Percentiles rank a stretch among this genome's conserved stretches.
These are phyloP conservation scores for Papilio xuthus DNA, from an alignment of 1,140 invertebrate genomes.

Conservation along the genomic window DNA sequence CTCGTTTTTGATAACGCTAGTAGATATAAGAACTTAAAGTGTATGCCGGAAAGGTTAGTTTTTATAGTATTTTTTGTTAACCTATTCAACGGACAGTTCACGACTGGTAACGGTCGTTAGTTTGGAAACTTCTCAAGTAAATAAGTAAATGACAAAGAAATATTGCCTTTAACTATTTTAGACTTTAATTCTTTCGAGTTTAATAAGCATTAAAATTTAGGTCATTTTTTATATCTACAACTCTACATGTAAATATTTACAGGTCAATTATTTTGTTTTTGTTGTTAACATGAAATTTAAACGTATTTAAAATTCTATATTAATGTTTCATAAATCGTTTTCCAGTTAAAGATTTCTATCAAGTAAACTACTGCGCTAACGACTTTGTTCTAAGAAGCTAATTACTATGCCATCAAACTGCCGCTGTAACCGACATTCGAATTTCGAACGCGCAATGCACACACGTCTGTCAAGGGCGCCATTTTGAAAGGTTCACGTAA, in stretches of 20 bases:
- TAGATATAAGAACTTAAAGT: neutral
- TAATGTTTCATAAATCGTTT: neutral
- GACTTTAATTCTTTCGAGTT: neutral
- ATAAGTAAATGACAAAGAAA: neutral
- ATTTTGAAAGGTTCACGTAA: constrained; percentile 25
- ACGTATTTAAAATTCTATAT: neutral
- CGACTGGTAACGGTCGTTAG: constrained; percentile 2
- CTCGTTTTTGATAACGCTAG: constrained; percentile 8
- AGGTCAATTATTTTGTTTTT: neutral
- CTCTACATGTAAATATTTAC: neutral
- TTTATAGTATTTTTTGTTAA: neutral
- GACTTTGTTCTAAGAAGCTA: constrained; percentile 2
- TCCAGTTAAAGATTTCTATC: constrained; percentile 3
- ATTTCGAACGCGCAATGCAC: neutral
- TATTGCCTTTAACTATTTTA: neutral
- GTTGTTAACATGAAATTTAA: neutral
- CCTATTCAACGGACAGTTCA: constrained; percentile 6
- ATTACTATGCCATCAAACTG: neutral
- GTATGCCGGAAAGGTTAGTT: constrained; percentile 18
- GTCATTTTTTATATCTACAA: neutral
- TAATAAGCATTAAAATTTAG: neutral
- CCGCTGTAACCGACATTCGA: neutral
- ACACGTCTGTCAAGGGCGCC: constrained; percentile 21
- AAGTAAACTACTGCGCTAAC: constrained; percentile 3
- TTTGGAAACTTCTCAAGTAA: constrained; percentile 1